Base-by-base conservation (phyloP, 2,113 vertebrate species). In the Sander lucioperca region DNA sequence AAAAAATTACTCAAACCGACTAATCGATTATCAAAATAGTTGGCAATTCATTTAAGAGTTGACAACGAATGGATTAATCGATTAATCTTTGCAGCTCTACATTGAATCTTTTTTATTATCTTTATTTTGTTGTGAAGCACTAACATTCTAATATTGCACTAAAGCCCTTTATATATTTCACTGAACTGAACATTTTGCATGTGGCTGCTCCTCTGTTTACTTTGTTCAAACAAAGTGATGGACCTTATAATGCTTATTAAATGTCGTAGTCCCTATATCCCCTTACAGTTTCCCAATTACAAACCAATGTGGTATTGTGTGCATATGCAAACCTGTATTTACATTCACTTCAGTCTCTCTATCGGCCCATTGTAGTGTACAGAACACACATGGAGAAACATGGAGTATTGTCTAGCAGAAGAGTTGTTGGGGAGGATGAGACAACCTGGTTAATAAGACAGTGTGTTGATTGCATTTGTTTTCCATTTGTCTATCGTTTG, bases 391-490 rank as follows among this genome's bases (percentile, higher is more conserved):
- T 8, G 39, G 73, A 68, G 82, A 70, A 19, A 11, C n/a, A n/a
- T n/a, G n/a, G 43, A 56, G n/a, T 53, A 67, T 82, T 90, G 82
- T 86, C 68, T 84, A 36, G 70, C 54, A 53, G 63, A 47, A 65
- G 88, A 75, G 39, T 80, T 88, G 80, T 61, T 67, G 68, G 53
- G 47, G 71, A 74, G 84, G 74, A 89, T 90, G 76, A 92, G 92
- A 93, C 90, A 88, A 84, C 83, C 74, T 84, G 86, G 80, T 90
- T 95, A 94, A 94, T 95, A 92, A 90, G 89, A 94, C 93, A 88
- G 88, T 83, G 80, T 68, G 82, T 85, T 91, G 92, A 94, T 94
- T 94, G 91, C 93, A 93, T 94, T 95, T 93, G 89, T 91, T 92
- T 94, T 94, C 89, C 88, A 93, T 95, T 93, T 92, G 88, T 92